Evolutionary conservation across 2,888 invertebrate genomes (phyloP), one percentile per base, ranked within the genome.

Genomic region (Nysson spinosus): DNA sequence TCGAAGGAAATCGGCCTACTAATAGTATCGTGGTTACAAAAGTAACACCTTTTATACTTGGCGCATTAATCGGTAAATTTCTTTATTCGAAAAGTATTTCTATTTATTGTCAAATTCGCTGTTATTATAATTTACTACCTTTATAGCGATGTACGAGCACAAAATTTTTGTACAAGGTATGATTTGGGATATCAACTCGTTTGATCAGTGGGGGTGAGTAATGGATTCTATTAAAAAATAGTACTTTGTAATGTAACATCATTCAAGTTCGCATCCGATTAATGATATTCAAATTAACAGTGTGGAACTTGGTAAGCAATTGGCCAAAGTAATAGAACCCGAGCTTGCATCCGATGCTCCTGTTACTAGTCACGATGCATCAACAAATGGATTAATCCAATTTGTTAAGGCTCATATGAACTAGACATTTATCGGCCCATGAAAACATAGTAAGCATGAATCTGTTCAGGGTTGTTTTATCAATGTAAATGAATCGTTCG

Each of bases 141-240:
- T 89, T 89, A 40, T 88, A 96, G 99, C 97, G 0, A 91, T 96
- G 89, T 99, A 99, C 88, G 99, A 99, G 87, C 98, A 98, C 88
- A 99, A 99, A 89, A 99, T 99, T 80, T 99, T 99, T 89, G 94
- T 95, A 0, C 99, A 99, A 88, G 99, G 99, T 35, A 93, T 97
- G 40, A 95, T 99, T 81, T 99, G 99, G 99, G 96, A 99, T 88
- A 98, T 99, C 85, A 99, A 99, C 88, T 99, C 99, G 0, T 99
- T 95, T 88, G 99, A 99, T 89, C 99, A 99, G 85, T 99, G 99
- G 98, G 99, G 99, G 93, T 93, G 86, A 88, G 91, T 87, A 39
- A 19, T n/a, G n/a, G n/a, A n/a, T n/a, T n/a, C n/a, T n/a, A n/a
- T n/a, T n/a, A n/a, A n/a, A n/a, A n/a, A n/a, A n/a, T n/a, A n/a